Base-by-base conservation (phyloP, 2,888 invertebrate species). In the Papilio gigon region DNA sequence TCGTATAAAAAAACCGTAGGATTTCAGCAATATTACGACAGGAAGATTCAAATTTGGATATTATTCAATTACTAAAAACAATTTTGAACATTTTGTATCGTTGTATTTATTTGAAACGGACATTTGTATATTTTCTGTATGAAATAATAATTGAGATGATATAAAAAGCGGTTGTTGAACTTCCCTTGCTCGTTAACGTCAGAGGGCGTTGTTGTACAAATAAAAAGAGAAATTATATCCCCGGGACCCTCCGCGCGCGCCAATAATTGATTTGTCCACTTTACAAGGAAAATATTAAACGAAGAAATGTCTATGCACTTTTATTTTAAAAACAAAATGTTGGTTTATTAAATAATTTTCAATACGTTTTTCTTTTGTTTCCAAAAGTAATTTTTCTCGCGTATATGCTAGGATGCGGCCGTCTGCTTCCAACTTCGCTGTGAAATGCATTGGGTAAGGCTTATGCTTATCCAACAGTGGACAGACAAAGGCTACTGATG, bases 241-340 rank as follows among this genome's bases (percentile, higher is more conserved):
- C 33, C 5, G 59, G 65, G 69, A 53, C 69, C 69, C 69, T 69
- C 60, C 68, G 42, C 42, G 25, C 35, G 47, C 53, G 47, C 53
- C 60, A 68, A 69, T 65, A 65, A 65, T 69, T 69, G 69, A 69
- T 69, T 65, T 65, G 69, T 65, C 69, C 69, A 69, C 67, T 67
- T 65, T 69, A 65, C 50, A 53, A 37, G 60, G 56, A 37, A 65
- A 60, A 61, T 63, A 61, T 56, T 59, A 37, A 47, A 65, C 56
- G 20, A 42, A 67, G 33, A 58, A 44, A 44, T 33, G 44, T 67
- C 58, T 27, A 33, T 44, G 42, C 56, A 67, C 42, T 56, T 62
- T 56, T 44, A 67, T 67, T 63, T n/a, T 4, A 4, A 2, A 5
- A 35, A 11, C 25, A 25, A 50, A 1, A 12, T 4, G n/a, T 6